A percentile compares a stretch with the other conserved stretches of the same genome.
Evolutionary conservation across 2,888 invertebrate species (phyloP).

Genomic region (Cryptophagus acutangulus): DNA sequence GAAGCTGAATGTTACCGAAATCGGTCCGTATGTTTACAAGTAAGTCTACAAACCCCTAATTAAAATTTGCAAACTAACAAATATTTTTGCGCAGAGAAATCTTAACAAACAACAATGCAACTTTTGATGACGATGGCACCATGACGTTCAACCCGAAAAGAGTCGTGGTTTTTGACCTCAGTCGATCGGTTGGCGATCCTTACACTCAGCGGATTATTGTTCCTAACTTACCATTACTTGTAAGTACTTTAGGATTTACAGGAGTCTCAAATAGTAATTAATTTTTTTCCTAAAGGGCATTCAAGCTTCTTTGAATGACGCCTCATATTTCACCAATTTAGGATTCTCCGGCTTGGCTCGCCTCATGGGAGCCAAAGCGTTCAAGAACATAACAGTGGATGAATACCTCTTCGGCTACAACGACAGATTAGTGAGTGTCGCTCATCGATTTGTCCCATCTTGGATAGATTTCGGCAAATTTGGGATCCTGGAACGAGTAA

Average conservation of each 20-base stretch:
- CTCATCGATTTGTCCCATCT: slow-evolving; percentile 64
- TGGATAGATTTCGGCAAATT: slow-evolving; percentile 77
- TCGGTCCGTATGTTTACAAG: slow-evolving; percentile 82
- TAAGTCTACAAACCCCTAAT: slow-evolving; percentile 47
- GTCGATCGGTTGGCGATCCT: slow-evolving; percentile 63
- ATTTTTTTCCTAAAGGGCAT: slow-evolving; percentile 50
- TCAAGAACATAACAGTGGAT: slow-evolving; percentile 60
- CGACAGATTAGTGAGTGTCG: slow-evolving; percentile 66
- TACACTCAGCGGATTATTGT: slow-evolving; percentile 56
- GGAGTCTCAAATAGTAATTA: not conserved
- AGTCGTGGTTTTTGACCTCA: slow-evolving; percentile 55
- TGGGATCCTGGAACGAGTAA: slow-evolving; percentile 76
- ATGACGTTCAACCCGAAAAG: slow-evolving; percentile 61
- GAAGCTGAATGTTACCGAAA: slow-evolving; percentile 64
- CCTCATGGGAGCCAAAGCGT: slow-evolving; percentile 56
- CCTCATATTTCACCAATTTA: slow-evolving; percentile 55
- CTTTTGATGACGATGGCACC: slow-evolving; percentile 61
- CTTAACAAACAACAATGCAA: slow-evolving; percentile 62
- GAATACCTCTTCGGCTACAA: slow-evolving; percentile 81
- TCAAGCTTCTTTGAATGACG: slow-evolving; percentile 52
- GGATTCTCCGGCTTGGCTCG: slow-evolving; percentile 57
- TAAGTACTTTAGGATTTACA: slow-evolving; percentile 51
- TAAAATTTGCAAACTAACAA: not conserved
- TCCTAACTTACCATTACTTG: slow-evolving; percentile 69
- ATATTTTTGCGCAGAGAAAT: slow-evolving; percentile 55